Percentiles rank a stretch among this genome's conserved stretches.
Conservation (phyloP, 2,888 invertebrate genomes). For the Torymus texanus region DNA sequence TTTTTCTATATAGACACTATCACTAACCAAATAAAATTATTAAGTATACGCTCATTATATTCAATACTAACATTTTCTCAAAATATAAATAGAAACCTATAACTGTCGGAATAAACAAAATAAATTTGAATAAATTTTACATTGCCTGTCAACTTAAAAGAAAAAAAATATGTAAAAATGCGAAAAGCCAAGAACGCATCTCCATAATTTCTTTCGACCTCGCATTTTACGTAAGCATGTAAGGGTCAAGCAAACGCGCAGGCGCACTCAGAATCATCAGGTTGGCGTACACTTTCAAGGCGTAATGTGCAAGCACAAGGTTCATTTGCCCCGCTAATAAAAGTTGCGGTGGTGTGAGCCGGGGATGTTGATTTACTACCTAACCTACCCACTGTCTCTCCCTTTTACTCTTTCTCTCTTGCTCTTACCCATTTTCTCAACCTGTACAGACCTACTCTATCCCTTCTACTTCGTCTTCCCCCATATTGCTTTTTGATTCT, state of each 20-base stretch:
- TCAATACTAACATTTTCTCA: too few relatives aligned
- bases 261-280: not conserved
- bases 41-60: too few relatives aligned
- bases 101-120: too few relatives aligned
- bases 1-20: too few relatives aligned
- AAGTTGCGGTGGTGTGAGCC: conserved; percentile 39
- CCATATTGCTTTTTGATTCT: not conserved
- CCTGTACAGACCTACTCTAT: not conserved
- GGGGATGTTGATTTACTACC: conserved; percentile 59
- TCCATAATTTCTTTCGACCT: conserved; percentile 6
- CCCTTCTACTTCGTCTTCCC: not conserved
- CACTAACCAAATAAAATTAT: too few relatives aligned
- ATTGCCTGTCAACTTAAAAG: too few relatives aligned
- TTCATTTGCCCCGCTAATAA: conserved; percentile 15
- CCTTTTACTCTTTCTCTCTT: not conserved
- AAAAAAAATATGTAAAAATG: too few relatives aligned
- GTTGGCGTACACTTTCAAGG: not conserved
- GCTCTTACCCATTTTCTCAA: not conserved
- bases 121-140: too few relatives aligned
- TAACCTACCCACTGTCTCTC: conserved; percentile 23
- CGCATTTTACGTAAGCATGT: not conserved
- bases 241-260: not conserved
- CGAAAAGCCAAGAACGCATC: conserved; percentile 11
- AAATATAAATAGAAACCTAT: too few relatives aligned
- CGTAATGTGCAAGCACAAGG: conserved; percentile 12